A percentile compares a stretch with the other conserved stretches of the same genome.
phyloP scores from a whole-genome alignment of 2,797 vertebrate genomes.

The Agapornis canus region DNA sequence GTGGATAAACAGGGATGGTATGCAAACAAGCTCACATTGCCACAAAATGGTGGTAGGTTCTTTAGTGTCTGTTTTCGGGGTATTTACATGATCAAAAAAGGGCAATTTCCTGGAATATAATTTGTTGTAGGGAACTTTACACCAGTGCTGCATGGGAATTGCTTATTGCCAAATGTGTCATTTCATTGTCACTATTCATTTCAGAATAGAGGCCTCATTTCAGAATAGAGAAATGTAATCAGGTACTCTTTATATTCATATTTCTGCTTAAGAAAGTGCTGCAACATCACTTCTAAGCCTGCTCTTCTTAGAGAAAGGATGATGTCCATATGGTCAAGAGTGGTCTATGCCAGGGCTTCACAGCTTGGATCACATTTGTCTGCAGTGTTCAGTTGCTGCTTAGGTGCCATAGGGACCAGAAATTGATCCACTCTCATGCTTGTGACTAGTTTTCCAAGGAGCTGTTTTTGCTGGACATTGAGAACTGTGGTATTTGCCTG shows the following conservation, averaged over 20 bases:
- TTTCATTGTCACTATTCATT: background rate
- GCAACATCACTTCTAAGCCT: background rate
- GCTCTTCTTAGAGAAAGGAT: background rate
- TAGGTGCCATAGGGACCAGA: background rate
- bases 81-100: background rate
- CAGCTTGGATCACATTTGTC: background rate
- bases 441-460: background rate
- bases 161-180: background rate
- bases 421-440: background rate
- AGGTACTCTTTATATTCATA: background rate
- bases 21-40: background rate
- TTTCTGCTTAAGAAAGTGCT: background rate
- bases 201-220: background rate
- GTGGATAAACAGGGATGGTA: slow-evolving; percentile 31
- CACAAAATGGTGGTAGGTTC: background rate
- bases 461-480: background rate
- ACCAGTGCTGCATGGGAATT: background rate
- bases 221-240: background rate
- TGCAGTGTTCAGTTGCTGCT: background rate
- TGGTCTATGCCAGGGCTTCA: background rate
- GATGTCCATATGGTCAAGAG: background rate
- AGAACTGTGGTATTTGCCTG: background rate
- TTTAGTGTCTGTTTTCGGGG: background rate
- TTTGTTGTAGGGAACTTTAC: background rate
- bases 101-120: background rate